phyloP scores from a whole-genome alignment of 2,888 invertebrate genomes.

The Argyra leucocephala region DNA sequence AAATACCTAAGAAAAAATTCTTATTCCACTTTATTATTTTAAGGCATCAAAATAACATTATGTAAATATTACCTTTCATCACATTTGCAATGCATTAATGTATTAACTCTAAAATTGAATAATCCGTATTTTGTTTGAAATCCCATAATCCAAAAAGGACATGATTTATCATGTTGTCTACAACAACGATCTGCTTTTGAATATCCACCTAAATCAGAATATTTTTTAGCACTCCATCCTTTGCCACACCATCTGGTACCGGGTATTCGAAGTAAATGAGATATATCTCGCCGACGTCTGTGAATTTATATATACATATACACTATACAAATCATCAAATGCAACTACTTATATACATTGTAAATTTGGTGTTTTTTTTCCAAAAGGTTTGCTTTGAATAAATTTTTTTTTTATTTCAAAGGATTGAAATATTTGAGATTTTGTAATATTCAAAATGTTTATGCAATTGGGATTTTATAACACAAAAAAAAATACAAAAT shows the following conservation, averaged over 20 bases:
- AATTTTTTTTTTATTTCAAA: no score
- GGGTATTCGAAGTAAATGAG: constrained; percentile 62
- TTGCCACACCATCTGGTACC: constrained; percentile 89
- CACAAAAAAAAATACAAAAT: no score
- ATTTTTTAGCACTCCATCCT: constrained; percentile 65
- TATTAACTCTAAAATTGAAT: constrained; percentile 77
- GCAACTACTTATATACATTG: no score
- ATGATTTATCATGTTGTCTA: constrained; percentile 65
- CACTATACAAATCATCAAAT: no score
- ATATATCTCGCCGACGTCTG: constrained; percentile 46
- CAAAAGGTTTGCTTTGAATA: no score
- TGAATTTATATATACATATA: no score
- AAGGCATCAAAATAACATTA: neutral
- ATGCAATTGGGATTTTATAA: no score
- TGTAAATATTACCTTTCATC: constrained; percentile 64
- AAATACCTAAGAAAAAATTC: no score
- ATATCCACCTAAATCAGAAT: constrained; percentile 69
- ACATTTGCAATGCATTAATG: constrained; percentile 79
- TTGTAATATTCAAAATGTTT: no score
- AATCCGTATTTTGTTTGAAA: constrained; percentile 70
- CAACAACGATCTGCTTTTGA: constrained; percentile 73
- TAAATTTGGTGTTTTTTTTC: no score
- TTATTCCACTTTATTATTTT: neutral
- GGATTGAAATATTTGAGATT: no score
- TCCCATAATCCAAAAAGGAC: constrained; percentile 71